A percentile compares a stretch with the other conserved stretches of the same genome.
phyloP scores from a whole-genome alignment of 2,797 vertebrate genomes.

The Molossus alvarezi region DNA sequence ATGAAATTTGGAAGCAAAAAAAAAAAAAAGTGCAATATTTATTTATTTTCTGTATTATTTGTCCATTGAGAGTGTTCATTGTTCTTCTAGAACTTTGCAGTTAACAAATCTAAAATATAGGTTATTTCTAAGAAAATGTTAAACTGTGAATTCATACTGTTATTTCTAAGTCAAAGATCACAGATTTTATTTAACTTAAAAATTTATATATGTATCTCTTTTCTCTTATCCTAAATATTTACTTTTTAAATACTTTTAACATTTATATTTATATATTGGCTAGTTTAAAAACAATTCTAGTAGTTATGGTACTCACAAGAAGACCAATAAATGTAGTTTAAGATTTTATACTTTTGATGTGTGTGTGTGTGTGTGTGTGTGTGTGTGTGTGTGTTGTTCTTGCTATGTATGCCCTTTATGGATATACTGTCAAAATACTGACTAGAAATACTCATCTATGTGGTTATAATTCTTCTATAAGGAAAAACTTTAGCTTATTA shows the following conservation, averaged over 20 bases:
- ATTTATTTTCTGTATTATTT: not conserved
- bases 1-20: not conserved
- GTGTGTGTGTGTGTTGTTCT: not conserved
- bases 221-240: not conserved
- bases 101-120: not conserved
- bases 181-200: not conserved
- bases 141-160: slow-evolving; percentile 15
- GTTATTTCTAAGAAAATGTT: slow-evolving; percentile 37
- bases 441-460: not conserved
- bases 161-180: slow-evolving; percentile 19
- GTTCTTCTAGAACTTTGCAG: slow-evolving; percentile 4
- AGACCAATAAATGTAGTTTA: not conserved
- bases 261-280: not conserved
- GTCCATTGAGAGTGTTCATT: not conserved
- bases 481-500: not conserved
- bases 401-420: not conserved
- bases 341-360: not conserved
- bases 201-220: not conserved
- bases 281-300: not conserved
- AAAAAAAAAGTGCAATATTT: not conserved
- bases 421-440: not conserved
- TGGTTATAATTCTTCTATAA: not conserved
- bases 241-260: not conserved
- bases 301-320: not conserved
- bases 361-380: not conserved